These are phyloP conservation scores for Misgurnus mizolepis DNA, from an alignment of 2,113 vertebrate species.

Conservation along the genomic window DNA sequence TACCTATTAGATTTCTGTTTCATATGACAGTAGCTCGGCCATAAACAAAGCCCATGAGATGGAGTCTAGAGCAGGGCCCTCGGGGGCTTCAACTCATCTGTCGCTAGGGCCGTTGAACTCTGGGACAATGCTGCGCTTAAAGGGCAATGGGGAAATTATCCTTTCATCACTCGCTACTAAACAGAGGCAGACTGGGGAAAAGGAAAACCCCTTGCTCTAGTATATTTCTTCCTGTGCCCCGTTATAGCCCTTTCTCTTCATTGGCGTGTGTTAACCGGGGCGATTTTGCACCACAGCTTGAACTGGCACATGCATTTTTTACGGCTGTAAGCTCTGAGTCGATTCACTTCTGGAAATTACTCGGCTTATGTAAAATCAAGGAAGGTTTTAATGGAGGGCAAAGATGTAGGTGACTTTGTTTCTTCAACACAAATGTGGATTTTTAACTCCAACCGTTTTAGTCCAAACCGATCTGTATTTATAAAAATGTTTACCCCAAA, in stretches of 20 bases:
- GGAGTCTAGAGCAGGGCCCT: constrained; percentile 67
- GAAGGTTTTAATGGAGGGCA: no score
- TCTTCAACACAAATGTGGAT: no score
- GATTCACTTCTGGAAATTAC: no score
- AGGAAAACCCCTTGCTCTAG: constrained; percentile 53
- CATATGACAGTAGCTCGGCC: constrained; percentile 58
- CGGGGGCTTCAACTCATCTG: constrained; percentile 74
- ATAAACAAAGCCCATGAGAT: constrained; percentile 71
- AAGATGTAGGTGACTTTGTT: no score
- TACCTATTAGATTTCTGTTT: constrained; percentile 78
- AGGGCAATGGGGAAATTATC: constrained; percentile 73
- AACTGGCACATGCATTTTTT: no score
- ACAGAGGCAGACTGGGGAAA: constrained; percentile 63
- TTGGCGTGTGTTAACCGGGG: no score
- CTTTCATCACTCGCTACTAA: constrained; percentile 66
- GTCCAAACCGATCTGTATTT: no score
- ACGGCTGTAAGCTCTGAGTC: no score
- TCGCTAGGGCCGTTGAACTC: constrained; percentile 72
- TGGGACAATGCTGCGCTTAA: constrained; percentile 75
- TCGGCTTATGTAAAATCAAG: no score
- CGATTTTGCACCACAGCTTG: no score
- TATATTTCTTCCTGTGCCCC: constrained; percentile 36
- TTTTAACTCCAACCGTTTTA: no score
- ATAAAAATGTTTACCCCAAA: no score
- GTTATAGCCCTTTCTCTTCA: constrained; percentile 18